Conservation (phyloP, 1,140 invertebrate genomes). For the Euschistus heros region DNA sequence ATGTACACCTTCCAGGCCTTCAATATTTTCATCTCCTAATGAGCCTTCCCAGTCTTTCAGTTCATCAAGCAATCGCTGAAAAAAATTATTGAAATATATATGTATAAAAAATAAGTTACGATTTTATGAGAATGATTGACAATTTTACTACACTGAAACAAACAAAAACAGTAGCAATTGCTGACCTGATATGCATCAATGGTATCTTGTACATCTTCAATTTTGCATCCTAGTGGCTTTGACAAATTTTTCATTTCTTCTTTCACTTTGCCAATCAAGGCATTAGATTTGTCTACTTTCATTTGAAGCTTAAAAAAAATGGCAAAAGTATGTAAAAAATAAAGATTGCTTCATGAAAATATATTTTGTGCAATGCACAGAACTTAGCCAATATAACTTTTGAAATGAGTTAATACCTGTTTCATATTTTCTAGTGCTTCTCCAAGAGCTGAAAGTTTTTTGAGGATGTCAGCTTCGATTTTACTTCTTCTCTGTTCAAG, state of each 20-base stretch:
- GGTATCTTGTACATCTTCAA: conserved; percentile 72
- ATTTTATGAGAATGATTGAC: neutral
- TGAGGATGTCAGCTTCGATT: conserved; percentile 60
- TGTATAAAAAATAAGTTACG: neutral
- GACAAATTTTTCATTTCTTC: conserved; percentile 69
- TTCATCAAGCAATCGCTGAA: conserved; percentile 56
- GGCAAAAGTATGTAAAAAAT: neutral
- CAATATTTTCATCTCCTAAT: conserved; percentile 53
- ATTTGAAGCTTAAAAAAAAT: conserved; percentile 40
- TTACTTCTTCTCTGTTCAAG: conserved; percentile 64
- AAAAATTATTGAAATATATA: conserved; percentile 3
- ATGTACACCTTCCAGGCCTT: conserved; percentile 62
- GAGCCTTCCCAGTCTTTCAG: conserved; percentile 69
- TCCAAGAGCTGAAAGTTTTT: conserved; percentile 57
- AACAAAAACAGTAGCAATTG: neutral
- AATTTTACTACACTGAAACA: neutral
- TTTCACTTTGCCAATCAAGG: conserved; percentile 69
- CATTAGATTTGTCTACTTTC: conserved; percentile 64
- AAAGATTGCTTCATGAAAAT: too few relatives aligned
- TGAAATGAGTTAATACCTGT: conserved; percentile 37
- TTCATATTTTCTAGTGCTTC: conserved; percentile 68
- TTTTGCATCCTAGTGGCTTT: conserved; percentile 70
- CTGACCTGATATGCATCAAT: conserved; percentile 57
- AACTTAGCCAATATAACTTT: neutral
- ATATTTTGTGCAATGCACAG: too few relatives aligned